These are phyloP conservation scores for Bicyclus anynana DNA, from an alignment of 1,140 invertebrate genomes.

Conservation along the genomic window DNA sequence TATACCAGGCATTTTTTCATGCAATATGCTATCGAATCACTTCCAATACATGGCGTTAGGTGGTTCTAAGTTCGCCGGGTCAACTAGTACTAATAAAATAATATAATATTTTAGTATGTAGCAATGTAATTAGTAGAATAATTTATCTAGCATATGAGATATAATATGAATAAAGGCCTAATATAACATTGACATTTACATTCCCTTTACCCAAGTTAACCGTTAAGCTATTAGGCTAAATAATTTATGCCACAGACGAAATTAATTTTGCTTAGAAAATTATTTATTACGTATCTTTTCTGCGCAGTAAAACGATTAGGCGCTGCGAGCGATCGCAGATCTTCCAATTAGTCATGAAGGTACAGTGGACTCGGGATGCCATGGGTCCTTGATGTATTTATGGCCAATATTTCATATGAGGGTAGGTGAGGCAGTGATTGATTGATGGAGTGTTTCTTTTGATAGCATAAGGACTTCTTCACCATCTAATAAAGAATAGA, in stretches of 20 bases:
- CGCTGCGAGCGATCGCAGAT: constrained; percentile 15
- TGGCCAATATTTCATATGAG: background rate
- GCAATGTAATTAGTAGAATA: no score
- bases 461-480: no score
- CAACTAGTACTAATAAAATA: no score
- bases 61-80: no score
- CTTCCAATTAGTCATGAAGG: constrained; percentile 27
- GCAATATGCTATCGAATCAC: no score
- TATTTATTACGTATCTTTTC: constrained; percentile 15
- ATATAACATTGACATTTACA: background rate
- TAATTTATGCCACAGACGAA: background rate
- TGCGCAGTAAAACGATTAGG: constrained; percentile 25
- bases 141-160: no score
- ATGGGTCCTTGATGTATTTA: background rate
- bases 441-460: background rate
- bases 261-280: constrained; percentile 15
- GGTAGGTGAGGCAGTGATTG: background rate
- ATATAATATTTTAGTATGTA: no score
- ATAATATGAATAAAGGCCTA: background rate
- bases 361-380: background rate
- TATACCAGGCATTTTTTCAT: no score
- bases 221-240: background rate
- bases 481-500: no score
- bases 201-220: background rate
- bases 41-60: no score